These are phyloP conservation scores for Hydropotes inermis DNA, from an alignment of 2,113 vertebrate species.

Conservation along the genomic window DNA sequence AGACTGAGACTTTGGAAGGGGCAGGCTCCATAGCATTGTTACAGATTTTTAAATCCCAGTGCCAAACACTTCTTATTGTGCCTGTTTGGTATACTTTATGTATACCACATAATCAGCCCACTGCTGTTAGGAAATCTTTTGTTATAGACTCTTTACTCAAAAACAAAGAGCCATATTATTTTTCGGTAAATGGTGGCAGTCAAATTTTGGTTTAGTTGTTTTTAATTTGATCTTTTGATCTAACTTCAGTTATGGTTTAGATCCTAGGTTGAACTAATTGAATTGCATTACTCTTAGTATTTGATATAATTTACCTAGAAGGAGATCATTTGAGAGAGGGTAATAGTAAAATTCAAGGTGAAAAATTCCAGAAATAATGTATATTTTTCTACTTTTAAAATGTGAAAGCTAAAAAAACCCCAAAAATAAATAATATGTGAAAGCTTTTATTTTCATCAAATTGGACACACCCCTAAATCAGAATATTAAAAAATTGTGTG, in stretches of 20 bases:
- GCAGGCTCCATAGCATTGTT: not conserved
- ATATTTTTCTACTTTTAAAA: not conserved
- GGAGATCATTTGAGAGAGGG: conserved; percentile 20
- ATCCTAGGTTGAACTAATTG: not conserved
- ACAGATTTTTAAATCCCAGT: conserved; percentile 4
- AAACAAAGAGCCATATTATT: not conserved
- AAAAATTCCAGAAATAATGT: not conserved
- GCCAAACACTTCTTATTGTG: not conserved
- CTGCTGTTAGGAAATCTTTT: not conserved
- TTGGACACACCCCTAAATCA: not conserved
- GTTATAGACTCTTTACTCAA: not conserved
- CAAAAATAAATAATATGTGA: not conserved
- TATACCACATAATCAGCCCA: not conserved
- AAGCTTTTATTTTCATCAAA: conserved; percentile 29
- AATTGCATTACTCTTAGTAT: conserved; percentile 29
- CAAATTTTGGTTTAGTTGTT: not conserved
- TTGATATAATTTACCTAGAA: conserved; percentile 44
- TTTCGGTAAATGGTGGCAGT: conserved; percentile 7
- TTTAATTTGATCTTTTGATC: not conserved
- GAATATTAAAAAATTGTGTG: not conserved
- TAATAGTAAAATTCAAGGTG: not conserved
- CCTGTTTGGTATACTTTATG: not conserved
- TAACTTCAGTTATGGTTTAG: conserved; percentile 10
- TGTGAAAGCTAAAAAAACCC: not conserved
- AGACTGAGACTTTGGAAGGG: not conserved